A percentile compares a stretch with the other conserved stretches of the same genome.
Conservation (phyloP, 2,888 invertebrate genomes). For the Melanotus villosus region DNA sequence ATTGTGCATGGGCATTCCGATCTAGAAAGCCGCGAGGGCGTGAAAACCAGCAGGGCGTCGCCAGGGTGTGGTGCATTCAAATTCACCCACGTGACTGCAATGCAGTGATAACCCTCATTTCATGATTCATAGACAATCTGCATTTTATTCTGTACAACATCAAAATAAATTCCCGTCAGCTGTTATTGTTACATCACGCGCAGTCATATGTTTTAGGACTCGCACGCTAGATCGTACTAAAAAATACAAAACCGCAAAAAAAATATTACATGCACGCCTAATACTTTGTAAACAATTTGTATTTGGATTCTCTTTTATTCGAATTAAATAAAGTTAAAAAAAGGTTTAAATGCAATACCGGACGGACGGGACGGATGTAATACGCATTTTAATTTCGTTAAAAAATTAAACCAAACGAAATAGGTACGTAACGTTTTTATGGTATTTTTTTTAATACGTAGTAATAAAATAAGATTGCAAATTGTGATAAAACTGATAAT, state of each 20-base stretch:
- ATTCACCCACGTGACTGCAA: constrained; percentile 49
- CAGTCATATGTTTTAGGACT: constrained; percentile 38
- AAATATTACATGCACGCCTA: constrained; percentile 1
- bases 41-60: constrained; percentile 53
- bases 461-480: no score
- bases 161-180: constrained; percentile 27
- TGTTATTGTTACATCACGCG: constrained; percentile 40
- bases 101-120: constrained; percentile 42
- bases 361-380: no score
- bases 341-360: no score
- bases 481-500: no score
- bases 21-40: constrained; percentile 54
- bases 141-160: constrained; percentile 27
- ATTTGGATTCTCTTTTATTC: no score
- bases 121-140: constrained; percentile 36
- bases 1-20: constrained; percentile 40
- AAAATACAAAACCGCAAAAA: constrained; percentile 27
- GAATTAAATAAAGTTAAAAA: no score
- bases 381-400: no score
- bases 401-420: no score
- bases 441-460: no score
- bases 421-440: no score
- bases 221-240: not conserved
- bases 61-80: constrained; percentile 55
- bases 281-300: no score